These are phyloP conservation scores for Melanchra persicariae DNA, from an alignment of 2,888 invertebrate species.

Conservation along the genomic window DNA sequence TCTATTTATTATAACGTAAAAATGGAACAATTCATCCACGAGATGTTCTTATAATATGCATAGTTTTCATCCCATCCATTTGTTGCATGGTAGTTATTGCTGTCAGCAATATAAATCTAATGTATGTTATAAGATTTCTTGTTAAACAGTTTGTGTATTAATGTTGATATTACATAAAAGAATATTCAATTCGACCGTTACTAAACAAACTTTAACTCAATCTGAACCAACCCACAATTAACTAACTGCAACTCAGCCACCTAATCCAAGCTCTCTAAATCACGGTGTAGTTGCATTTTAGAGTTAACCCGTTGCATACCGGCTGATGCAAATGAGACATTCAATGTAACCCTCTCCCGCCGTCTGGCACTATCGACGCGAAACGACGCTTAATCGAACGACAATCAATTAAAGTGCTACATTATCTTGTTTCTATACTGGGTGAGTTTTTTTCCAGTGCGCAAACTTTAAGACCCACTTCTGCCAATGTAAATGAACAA, in stretches of 20 bases:
- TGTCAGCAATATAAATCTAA: too few relatives aligned
- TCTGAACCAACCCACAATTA: neutral
- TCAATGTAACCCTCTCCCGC: constrained; percentile 9
- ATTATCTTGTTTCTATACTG: neutral
- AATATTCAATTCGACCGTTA: neutral
- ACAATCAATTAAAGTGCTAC: constrained; percentile 25
- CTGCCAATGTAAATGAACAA: too few relatives aligned
- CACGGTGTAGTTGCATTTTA: constrained; percentile 14
- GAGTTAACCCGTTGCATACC: constrained; percentile 23
- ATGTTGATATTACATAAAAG: too few relatives aligned
- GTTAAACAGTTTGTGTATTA: too few relatives aligned
- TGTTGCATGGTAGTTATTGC: too few relatives aligned
- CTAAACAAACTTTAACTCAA: neutral
- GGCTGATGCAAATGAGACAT: constrained; percentile 37
- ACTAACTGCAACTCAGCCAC: neutral
- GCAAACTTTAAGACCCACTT: too few relatives aligned
- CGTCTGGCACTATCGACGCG: constrained; percentile 26
- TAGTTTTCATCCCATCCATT: too few relatives aligned
- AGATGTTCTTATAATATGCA: too few relatives aligned
- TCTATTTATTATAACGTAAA: too few relatives aligned
- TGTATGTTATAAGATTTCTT: too few relatives aligned
- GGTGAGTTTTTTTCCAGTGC: too few relatives aligned
- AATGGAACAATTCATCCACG: too few relatives aligned
- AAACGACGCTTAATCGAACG: constrained; percentile 26
- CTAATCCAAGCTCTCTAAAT: constrained; percentile 13